Evolutionary conservation across 2,113 vertebrate species (phyloP), one percentile per base, ranked within the genome.

Genomic region (Anguilla rostrata): DNA sequence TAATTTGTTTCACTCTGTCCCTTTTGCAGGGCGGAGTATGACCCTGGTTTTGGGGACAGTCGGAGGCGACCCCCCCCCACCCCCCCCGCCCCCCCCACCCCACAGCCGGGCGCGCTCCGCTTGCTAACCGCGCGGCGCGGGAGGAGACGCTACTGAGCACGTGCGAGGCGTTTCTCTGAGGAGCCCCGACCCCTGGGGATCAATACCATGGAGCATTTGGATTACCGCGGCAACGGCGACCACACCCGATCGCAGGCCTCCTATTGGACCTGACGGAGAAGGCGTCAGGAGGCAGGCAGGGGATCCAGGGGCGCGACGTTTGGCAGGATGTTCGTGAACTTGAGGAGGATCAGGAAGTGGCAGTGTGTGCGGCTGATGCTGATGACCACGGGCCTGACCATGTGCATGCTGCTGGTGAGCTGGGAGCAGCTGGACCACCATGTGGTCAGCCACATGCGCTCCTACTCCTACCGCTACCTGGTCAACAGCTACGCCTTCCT

Each of bases 401-500:
- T 97, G 80, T 97, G 93, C 60, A 86, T 92, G 83, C 41, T 98
- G 88, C 97, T 96, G 95, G 83, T 97, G 83, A 96, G 94, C 92
- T 97, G 96, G 97, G 95, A 89, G 83, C 91, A 96, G 0, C 90
- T 97, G 40, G 96, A 98, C 88, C 94, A 96, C 88, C 90, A 93
- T 1, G 84, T 98, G 12, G 89, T 98, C 88, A 96, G 94, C 90
- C 96, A 98, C 83, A 87, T 99, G 92, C 97, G 96, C 89, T 97
- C 98, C 39, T 97, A 96, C 90, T 96, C 96, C 0, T 97, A 99
- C 91, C 96, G 97, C 93, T 98, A 98, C 95, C 92, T 99, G 89
- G 91, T 98, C 87, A 98, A 98, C 83, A 97, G 94, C 87, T 99
- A 97, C 3, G 71, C 93, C 89, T 98, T 99, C 90, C 95, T 98